Conservation (phyloP, 1,140 invertebrate genomes). For the Linepithema humile region DNA sequence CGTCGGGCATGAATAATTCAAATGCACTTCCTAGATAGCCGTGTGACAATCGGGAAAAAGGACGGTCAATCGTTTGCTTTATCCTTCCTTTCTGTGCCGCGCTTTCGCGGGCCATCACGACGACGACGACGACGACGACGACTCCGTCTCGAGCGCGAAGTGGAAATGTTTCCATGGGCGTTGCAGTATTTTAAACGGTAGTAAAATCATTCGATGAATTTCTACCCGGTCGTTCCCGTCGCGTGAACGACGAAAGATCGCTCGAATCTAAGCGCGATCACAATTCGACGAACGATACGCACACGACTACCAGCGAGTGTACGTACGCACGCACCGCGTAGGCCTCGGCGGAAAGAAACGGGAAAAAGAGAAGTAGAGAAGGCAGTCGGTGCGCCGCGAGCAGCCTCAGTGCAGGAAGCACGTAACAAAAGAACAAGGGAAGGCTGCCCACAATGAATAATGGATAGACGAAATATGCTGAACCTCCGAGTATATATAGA, state of each 20-base stretch:
- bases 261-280: too few relatives aligned
- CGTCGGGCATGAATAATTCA: conserved; percentile 48
- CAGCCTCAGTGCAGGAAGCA: conserved; percentile 61
- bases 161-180: conserved; percentile 14
- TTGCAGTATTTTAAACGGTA: conserved; percentile 13
- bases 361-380: neutral
- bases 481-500: conserved; percentile 68
- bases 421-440: conserved; percentile 71
- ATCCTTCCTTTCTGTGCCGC: conserved; percentile 16
- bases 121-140: neutral
- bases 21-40: conserved; percentile 49
- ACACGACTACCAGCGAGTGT: conserved; percentile 33
- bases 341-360: conserved; percentile 3
- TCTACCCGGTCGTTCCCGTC: neutral
- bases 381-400: conserved; percentile 36
- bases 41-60: conserved; percentile 52
- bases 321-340: conserved; percentile 55
- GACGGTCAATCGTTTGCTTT: conserved; percentile 53
- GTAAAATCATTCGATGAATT: conserved; percentile 43
- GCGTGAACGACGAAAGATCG: conserved; percentile 25
- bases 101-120: neutral
- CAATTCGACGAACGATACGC: conserved; percentile 67
- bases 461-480: conserved; percentile 75
- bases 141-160: neutral
- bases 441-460: conserved; percentile 72